phyloP scores from a whole-genome alignment of 64 coral and sea anemone genomes.

The Pachyseris speciosa region DNA sequence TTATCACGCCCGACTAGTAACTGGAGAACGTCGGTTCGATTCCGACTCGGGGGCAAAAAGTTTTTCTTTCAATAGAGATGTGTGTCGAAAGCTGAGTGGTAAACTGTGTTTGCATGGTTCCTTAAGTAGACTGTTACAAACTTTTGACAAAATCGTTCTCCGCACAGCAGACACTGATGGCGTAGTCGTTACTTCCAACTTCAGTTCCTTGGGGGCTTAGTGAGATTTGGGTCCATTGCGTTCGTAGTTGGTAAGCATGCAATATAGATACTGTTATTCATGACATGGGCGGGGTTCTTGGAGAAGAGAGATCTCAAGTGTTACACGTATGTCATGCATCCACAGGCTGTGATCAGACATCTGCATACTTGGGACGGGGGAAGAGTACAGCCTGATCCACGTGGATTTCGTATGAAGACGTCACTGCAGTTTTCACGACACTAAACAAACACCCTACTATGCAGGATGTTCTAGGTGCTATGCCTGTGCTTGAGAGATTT shows the following conservation, averaged over 20 bases:
- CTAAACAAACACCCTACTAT: slow-evolving; percentile 23
- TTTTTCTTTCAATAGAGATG: not conserved
- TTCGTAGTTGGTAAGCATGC: slow-evolving; percentile 41
- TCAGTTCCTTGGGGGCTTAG: not conserved
- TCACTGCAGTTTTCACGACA: slow-evolving; percentile 32
- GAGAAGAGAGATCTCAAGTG: slow-evolving; percentile 28
- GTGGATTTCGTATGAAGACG: slow-evolving; percentile 67
- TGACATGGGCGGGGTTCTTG: not conserved
- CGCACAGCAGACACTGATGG: slow-evolving; percentile 63
- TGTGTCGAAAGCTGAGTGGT: not conserved
- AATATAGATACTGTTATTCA: slow-evolving; percentile 49
- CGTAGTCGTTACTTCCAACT: slow-evolving; percentile 45
- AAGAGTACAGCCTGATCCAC: slow-evolving; percentile 72
- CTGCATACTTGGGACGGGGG: slow-evolving; percentile 35
- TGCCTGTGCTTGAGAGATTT: slow-evolving; percentile 72
- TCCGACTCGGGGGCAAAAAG: too few relatives aligned
- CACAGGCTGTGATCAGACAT: slow-evolving; percentile 64
- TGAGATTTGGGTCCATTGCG: slow-evolving; percentile 58
- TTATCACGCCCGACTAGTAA: too few relatives aligned
- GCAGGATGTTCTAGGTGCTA: not conserved
- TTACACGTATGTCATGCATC: slow-evolving; percentile 65
- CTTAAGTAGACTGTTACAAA: not conserved
- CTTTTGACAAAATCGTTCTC: slow-evolving; percentile 1
- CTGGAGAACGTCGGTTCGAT: too few relatives aligned
- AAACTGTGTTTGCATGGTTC: too few relatives aligned